Conservation (phyloP, 2,113 vertebrate species). For the Anhinga anhinga region DNA sequence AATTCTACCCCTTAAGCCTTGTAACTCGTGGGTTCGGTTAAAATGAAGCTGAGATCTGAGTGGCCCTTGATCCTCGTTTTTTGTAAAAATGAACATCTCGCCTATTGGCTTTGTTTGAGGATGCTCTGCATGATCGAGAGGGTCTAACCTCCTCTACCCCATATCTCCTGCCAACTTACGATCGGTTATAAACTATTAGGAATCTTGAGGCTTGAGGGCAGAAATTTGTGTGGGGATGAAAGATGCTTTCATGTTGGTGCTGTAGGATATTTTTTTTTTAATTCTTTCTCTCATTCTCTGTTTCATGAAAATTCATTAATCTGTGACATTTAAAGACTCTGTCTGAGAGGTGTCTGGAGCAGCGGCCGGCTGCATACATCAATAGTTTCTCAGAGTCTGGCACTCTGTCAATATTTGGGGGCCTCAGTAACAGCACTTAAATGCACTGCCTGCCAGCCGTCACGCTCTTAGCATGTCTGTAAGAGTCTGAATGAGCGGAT, state of each 20-base stretch:
- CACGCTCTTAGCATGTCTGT: conserved; percentile 68
- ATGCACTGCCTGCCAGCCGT: conserved; percentile 72
- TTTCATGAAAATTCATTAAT: conserved; percentile 88
- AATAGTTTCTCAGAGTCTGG: conserved; percentile 80
- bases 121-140: conserved; percentile 1
- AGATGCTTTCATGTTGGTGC: conserved; percentile 57
- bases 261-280: conserved; percentile 45
- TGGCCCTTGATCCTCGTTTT: not conserved
- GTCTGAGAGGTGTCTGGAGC: conserved; percentile 83
- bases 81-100: not conserved
- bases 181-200: conserved; percentile 41
- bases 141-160: not conserved
- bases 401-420: conserved; percentile 83
- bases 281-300: conserved; percentile 54
- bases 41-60: not conserved
- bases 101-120: not conserved
- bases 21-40: not conserved
- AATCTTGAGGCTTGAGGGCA: conserved; percentile 38
- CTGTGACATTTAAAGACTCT: conserved; percentile 84
- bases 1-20: not conserved
- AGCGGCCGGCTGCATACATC: conserved; percentile 77
- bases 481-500: conserved; percentile 66
- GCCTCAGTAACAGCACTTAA: conserved; percentile 74
- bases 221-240: conserved; percentile 52
- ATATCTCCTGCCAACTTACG: not conserved